phyloP scores from a whole-genome alignment of 1,140 invertebrate genomes.

The Globodera rostochiensis region DNA sequence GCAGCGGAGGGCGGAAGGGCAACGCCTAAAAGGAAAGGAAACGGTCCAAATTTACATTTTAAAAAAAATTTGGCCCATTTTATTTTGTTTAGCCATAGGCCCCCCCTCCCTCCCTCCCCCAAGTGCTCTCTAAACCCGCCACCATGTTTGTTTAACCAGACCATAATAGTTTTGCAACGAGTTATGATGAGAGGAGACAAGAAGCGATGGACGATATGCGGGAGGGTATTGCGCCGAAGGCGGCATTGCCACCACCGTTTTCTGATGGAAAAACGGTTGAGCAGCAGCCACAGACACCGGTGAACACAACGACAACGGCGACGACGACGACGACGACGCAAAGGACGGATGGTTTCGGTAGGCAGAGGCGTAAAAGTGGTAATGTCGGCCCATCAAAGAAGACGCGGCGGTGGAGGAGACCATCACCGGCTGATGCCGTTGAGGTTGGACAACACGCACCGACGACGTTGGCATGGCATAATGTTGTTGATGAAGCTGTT shows the following conservation, averaged over 20 bases:
- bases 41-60: not conserved
- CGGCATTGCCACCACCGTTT: not conserved
- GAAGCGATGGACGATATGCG: not conserved
- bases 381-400: too few relatives aligned
- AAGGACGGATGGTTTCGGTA: not conserved
- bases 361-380: too few relatives aligned
- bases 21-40: not conserved
- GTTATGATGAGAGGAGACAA: not conserved
- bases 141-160: not conserved
- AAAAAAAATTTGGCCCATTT: too few relatives aligned
- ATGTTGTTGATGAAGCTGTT: not conserved
- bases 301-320: not conserved
- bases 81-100: too few relatives aligned
- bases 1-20: not conserved
- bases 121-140: too few relatives aligned
- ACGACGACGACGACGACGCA: not conserved
- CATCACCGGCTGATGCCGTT: not conserved
- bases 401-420: too few relatives aligned
- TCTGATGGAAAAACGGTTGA: not conserved
- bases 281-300: not conserved
- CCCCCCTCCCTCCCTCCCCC: too few relatives aligned
- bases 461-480: not conserved
- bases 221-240: not conserved
- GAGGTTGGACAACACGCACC: too few relatives aligned
- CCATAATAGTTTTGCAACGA: not conserved